Evolutionary conservation across 1,140 invertebrate genomes (phyloP).

Genomic region (Bathynomus jamesi): DNA sequence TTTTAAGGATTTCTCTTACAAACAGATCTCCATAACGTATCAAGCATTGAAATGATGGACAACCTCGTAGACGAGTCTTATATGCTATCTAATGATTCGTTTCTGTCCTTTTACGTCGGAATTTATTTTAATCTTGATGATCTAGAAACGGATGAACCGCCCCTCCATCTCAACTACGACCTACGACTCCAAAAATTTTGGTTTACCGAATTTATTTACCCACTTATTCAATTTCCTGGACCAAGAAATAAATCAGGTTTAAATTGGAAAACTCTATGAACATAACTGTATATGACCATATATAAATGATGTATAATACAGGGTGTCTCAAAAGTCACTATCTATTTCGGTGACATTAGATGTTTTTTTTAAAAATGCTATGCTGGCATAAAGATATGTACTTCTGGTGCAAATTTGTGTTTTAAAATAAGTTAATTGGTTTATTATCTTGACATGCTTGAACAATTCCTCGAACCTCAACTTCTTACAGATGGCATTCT

Average conservation of each 20-base stretch:
- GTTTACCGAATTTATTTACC: conserved; percentile 12
- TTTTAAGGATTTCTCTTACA: not conserved
- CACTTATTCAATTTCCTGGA: conserved; percentile 7
- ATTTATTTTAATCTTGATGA: conserved; percentile 2
- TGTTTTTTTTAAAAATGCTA: too few relatives aligned
- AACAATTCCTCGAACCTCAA: too few relatives aligned
- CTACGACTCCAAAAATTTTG: conserved; percentile 11
- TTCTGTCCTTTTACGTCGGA: not conserved
- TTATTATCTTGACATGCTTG: too few relatives aligned
- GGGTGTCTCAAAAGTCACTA: too few relatives aligned
- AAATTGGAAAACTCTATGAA: not conserved
- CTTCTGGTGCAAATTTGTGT: too few relatives aligned
- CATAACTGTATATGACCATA: not conserved
- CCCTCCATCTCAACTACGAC: not conserved
- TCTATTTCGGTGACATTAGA: too few relatives aligned
- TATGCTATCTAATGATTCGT: not conserved
- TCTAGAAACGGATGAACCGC: not conserved
- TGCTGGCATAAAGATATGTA: too few relatives aligned
- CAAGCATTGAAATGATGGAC: conserved; percentile 9
- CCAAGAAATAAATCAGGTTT: conserved; percentile 7
- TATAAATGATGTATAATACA: not conserved
- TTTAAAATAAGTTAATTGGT: too few relatives aligned
- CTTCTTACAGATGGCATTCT: too few relatives aligned
- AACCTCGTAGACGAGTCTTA: conserved; percentile 6
- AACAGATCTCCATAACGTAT: not conserved